phyloP scores from a whole-genome alignment of 2,797 vertebrate genomes.

The Buceros bicornis region DNA sequence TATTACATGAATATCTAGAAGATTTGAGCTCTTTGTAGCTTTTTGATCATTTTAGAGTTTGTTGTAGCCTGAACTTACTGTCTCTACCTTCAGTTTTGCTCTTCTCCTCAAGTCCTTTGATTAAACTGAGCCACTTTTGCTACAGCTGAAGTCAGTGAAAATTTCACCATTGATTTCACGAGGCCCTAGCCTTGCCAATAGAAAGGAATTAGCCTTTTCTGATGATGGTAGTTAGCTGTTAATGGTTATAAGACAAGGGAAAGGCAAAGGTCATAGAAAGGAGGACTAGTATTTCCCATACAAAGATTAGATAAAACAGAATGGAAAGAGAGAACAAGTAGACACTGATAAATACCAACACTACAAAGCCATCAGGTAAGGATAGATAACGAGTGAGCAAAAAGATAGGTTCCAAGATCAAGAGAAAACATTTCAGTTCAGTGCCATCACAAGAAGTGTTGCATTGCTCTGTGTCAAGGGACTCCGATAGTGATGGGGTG shows the following conservation, averaged over 20 bases:
- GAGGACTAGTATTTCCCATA: not conserved
- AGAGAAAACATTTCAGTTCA: not conserved
- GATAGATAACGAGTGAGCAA: not conserved
- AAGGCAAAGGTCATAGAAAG: not conserved
- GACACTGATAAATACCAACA: not conserved
- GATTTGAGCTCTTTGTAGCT: not conserved
- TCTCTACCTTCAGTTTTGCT: not conserved
- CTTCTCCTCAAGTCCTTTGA: conserved; percentile 25
- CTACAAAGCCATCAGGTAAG: not conserved
- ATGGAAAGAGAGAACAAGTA: not conserved
- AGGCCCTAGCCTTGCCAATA: not conserved
- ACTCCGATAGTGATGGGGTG: not conserved
- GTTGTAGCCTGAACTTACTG: not conserved
- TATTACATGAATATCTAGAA: not conserved
- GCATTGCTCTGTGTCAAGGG: rapidly evolving
- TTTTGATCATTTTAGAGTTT: conserved; percentile 27
- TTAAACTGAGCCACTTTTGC: not conserved
- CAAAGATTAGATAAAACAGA: conserved; percentile 3
- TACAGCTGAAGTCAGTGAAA: not conserved
- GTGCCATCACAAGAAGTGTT: not conserved
- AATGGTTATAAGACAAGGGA: conserved; percentile 13
- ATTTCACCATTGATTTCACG: conserved; percentile 40
- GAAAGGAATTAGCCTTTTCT: conserved; percentile 43
- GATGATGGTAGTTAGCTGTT: not conserved
- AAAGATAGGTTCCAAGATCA: not conserved